phyloP scores from a whole-genome alignment of 2,888 invertebrate species.

The Drosophila conformis region DNA sequence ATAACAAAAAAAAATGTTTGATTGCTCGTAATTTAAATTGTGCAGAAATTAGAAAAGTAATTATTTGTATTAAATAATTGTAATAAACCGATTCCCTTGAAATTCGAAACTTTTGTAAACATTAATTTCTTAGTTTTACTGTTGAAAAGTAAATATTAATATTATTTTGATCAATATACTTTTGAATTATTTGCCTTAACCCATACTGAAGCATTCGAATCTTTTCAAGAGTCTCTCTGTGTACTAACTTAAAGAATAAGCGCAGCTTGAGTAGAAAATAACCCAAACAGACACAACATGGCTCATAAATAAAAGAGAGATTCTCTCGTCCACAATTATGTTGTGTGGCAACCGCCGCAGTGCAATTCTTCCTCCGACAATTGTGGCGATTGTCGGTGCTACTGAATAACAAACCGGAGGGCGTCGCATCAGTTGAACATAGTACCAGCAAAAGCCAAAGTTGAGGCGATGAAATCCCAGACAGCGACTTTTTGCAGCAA shows the following conservation, averaged over 20 bases:
- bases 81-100: background rate
- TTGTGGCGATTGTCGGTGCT: constrained; percentile 35
- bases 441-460: constrained; percentile 59
- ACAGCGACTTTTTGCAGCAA: constrained; percentile 56
- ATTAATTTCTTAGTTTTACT: background rate
- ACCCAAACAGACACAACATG: background rate
- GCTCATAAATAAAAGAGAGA: constrained; percentile 42
- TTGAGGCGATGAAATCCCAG: constrained; percentile 55
- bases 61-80: background rate
- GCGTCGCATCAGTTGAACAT: constrained; percentile 20
- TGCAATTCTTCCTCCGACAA: constrained; percentile 50
- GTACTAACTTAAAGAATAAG: background rate
- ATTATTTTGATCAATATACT: background rate
- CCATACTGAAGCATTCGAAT: background rate
- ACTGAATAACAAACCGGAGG: constrained; percentile 31
- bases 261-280: background rate
- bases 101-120: background rate
- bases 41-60: background rate
- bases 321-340: constrained; percentile 55
- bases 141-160: background rate
- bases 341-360: constrained; percentile 54
- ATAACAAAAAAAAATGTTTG: background rate
- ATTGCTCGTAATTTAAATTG: background rate
- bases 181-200: background rate
- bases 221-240: background rate